Base-by-base conservation (phyloP, 1,140 invertebrate species). In the Aethina tumida region DNA sequence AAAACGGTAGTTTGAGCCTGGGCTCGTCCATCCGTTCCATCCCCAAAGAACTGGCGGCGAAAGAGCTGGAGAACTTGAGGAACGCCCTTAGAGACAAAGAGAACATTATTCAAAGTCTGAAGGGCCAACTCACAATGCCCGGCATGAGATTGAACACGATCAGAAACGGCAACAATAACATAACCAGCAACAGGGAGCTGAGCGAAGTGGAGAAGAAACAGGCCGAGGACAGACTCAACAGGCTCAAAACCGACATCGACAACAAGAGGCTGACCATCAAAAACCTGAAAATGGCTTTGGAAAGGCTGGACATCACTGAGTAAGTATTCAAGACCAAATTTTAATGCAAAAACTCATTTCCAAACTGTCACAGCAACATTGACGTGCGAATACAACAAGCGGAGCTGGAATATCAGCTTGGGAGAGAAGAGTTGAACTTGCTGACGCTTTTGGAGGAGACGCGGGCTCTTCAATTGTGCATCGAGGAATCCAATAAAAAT, bases 321-420 rank as follows among this genome's bases (percentile, higher is more conserved):
- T 61, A 53, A 52, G 55, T 50, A 13, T 3, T 35, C 8, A 10
- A 35, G 3, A 34, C 5, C 6, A 36, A 16, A n/a, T 41, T 15
- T 34, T n/a, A 14, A 8, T 26, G 12, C n/a, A n/a, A n/a, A 30
- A 8, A 8, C 19, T 16, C 16, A 26, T 34, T 8, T 15, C 7
- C 25, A 5, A 17, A n/a, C 12, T 25, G 15, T 67, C 67, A 9
- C 62, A 90, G 86, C 52, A 90, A 90, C 57, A 89, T 91, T 34
- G 87, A 92, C 57, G 75, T 83, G n/a, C 69, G 85, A 41, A 91
- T 92, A 53, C 79, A 87, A 47, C 86, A 90, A 55, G 88, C 88
- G 0, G 88, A 92, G 62, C 60, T 91, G 41, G 86, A 91, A 53
- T 92, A 89, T 59, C 79, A 87, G 57, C 62, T 90, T 20, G 87